Base-by-base conservation (phyloP, 2,888 invertebrate genomes). In the Dendrolimus pini region DNA sequence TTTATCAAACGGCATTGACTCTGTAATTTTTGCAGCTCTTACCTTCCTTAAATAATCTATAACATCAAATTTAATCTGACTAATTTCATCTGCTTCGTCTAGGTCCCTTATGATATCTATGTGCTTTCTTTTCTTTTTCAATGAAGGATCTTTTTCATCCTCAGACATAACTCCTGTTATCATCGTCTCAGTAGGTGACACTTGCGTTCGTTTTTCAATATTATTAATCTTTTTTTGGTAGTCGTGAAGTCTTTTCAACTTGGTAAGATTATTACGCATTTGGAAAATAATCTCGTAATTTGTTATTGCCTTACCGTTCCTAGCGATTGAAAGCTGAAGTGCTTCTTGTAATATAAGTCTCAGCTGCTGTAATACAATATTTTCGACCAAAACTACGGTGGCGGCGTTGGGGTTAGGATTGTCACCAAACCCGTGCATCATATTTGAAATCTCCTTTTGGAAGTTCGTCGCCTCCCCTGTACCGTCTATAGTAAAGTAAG, bases 351-450 rank as follows among this genome's bases (percentile, higher is more conserved):
- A 85, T 78, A 98, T 93, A 0, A 93, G 92, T 62, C 94, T 92
- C 67, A 98, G 91, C 82, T 98, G 97, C 67, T 95, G 95, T 57
- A 95, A 91, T 0, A 97, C 94, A 59, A 98, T 94, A 63, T 93
- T 94, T 84, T 98, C 97, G 0, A 98, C 94, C 55, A 98, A 84
- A 58, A 94, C 93, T 0, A 97, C 97, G 1, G 97, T 96, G 54
- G 96, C 96, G 0, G 94, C 91, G 54, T 96, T 92, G 0, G 98
- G 97, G 62, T 94, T 94, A 18, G 95, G 93, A 71, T 95, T 95
- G 75, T 98, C 98, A 0, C 98, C 98, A 75, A 97, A 96, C n/a
- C 97, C 97, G 69, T 96, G 95, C 97, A 97, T 96, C 93, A 97
- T 97, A 70, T 94, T 93, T 0, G 95, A 94, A 66, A 97, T 96